phyloP scores from a whole-genome alignment of 2,888 invertebrate species.

The Orthosia gothica region DNA sequence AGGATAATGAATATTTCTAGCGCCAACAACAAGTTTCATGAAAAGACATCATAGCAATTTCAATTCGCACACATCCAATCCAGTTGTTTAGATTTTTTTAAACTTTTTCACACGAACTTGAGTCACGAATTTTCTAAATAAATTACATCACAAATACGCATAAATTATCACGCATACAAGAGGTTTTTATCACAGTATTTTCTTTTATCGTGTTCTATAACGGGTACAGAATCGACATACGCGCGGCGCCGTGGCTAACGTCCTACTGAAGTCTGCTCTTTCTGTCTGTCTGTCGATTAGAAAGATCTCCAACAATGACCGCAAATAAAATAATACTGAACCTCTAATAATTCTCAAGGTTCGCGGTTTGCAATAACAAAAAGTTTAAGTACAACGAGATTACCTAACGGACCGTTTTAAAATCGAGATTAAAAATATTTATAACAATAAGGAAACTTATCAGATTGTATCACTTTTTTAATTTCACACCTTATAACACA shows the following conservation, averaged over 20 bases:
- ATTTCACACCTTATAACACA: constrained; percentile 22
- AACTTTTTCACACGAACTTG: constrained; percentile 11
- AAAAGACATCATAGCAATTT: constrained; percentile 19
- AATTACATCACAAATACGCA: constrained; percentile 21
- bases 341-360: constrained; percentile 75
- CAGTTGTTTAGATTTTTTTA: constrained; percentile 50
- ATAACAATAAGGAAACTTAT: constrained; percentile 21
- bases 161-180: constrained; percentile 58
- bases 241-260: constrained; percentile 76
- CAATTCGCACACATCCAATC: constrained; percentile 35
- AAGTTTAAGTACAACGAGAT: constrained; percentile 61
- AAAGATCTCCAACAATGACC: constrained; percentile 83
- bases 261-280: constrained; percentile 75
- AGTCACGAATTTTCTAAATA: constrained; percentile 13
- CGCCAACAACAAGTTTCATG: constrained; percentile 8
- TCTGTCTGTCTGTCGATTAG: constrained; percentile 72
- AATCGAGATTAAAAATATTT: constrained; percentile 25
- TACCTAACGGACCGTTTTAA: constrained; percentile 53
- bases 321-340: constrained; percentile 79
- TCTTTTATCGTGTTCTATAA: constrained; percentile 53
- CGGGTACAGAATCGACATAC: constrained; percentile 69
- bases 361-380: constrained; percentile 68
- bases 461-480: constrained; percentile 19
- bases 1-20: not conserved
- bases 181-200: constrained; percentile 65